Percentiles rank a stretch among this genome's conserved stretches.
Conservation (phyloP, 2,113 vertebrate genomes). For the Anhinga rufa region DNA sequence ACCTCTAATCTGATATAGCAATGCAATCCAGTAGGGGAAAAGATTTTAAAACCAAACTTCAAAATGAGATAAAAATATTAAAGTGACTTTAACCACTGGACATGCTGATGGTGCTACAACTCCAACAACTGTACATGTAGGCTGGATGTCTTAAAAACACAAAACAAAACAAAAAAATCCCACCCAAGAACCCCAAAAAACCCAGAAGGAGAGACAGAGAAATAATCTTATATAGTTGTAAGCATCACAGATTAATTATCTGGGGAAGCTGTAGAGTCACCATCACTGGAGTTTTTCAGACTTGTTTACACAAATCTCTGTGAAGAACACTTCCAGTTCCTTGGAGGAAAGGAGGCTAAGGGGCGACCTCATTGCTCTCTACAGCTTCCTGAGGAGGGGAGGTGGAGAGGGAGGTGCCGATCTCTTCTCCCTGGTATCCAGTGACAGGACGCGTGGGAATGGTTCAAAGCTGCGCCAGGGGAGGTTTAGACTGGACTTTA, state of each 20-base stretch:
- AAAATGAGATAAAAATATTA: neutral
- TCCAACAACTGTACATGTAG: neutral
- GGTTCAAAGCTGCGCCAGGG: neutral
- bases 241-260: neutral
- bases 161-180: rapidly evolving
- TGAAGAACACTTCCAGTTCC: neutral
- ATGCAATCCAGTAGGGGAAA: neutral
- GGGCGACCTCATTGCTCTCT: neutral
- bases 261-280: neutral
- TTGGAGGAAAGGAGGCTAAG: neutral
- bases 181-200: too few relatives aligned
- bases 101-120: neutral
- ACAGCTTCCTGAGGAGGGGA: neutral
- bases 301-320: neutral
- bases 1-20: neutral
- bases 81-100: neutral
- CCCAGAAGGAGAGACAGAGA: neutral
- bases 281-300: neutral
- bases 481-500: neutral
- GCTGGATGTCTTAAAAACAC: neutral
- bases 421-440: neutral
- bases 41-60: neutral
- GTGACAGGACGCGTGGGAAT: neutral
- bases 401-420: neutral
- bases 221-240: neutral